These are phyloP conservation scores for Dendroctonus ponderosae DNA, from an alignment of 1,140 invertebrate genomes.

Conservation along the genomic window DNA sequence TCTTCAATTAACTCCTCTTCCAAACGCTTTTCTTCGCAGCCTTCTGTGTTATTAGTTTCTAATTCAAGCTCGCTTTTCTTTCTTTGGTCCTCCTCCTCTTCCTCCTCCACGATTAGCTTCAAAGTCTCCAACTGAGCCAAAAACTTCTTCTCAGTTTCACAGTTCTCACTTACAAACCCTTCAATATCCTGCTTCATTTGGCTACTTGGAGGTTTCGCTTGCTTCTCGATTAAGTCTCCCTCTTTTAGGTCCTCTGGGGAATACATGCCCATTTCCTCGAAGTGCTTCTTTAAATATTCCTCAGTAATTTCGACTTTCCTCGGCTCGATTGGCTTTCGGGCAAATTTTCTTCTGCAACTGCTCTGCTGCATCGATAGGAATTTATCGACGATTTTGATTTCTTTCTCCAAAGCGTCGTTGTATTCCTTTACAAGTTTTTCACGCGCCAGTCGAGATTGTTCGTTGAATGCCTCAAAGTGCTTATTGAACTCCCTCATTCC, in stretches of 20 bases:
- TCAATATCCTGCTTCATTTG: slow-evolving; percentile 1
- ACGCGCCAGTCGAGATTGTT: slow-evolving; percentile 32
- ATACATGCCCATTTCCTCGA: slow-evolving; percentile 36
- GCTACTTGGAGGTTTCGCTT: slow-evolving; percentile 6
- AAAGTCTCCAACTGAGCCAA: slow-evolving; percentile 11
- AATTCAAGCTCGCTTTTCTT: background rate
- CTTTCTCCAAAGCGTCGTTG: slow-evolving; percentile 36
- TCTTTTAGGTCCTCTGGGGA: slow-evolving; percentile 19
- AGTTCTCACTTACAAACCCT: slow-evolving; percentile 5
- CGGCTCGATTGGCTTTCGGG: slow-evolving; percentile 1
- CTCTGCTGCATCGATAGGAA: slow-evolving; percentile 18
- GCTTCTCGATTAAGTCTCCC: slow-evolving; percentile 8
- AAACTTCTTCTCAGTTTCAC: slow-evolving; percentile 14
- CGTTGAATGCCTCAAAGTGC: slow-evolving; percentile 39
- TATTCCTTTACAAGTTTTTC: slow-evolving; percentile 38
- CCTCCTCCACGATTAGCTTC: slow-evolving; percentile 24
- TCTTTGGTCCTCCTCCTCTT: slow-evolving; percentile 12
- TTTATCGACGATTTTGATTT: slow-evolving; percentile 33
- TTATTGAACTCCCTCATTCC: slow-evolving; percentile 39
- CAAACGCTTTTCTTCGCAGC: slow-evolving; percentile 2
- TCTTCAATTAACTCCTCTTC: slow-evolving; percentile 23
- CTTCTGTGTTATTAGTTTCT: background rate
- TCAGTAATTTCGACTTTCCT: slow-evolving; percentile 30
- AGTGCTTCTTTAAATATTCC: slow-evolving; percentile 35
- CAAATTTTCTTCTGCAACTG: background rate